phyloP scores from a whole-genome alignment of 2,797 vertebrate species.

The Lerista edwardsae region DNA sequence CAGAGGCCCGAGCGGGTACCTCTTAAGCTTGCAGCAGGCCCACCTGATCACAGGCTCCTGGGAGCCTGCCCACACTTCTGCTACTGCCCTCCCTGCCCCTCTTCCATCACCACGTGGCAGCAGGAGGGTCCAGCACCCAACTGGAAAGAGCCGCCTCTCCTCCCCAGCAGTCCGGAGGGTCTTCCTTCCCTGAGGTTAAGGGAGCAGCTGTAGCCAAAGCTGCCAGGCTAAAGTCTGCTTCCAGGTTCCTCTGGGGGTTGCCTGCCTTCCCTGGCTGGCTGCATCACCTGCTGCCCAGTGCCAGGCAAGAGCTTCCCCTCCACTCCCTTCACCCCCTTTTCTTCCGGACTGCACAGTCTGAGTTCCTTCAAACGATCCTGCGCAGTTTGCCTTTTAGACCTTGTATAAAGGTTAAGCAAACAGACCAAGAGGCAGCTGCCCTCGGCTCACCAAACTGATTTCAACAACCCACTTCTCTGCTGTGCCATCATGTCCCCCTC shows the following conservation, averaged over 20 bases:
- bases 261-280: background rate
- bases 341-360: background rate
- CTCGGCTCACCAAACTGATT: background rate
- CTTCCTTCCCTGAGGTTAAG: background rate
- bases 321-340: background rate
- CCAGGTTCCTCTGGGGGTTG: background rate
- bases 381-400: background rate
- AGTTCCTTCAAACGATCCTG: no score
- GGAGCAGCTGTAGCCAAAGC: background rate
- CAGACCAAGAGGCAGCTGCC: background rate
- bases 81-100: no score
- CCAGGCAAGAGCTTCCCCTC: background rate
- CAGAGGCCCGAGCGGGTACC: background rate
- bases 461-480: no score
- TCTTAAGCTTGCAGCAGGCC: no score
- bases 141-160: background rate
- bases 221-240: no score
- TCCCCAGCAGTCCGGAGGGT: background rate
- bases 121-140: background rate
- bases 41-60: no score
- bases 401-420: background rate
- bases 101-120: background rate
- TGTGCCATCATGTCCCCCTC: rapidly evolving
- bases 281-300: no score
- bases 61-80: no score